A percentile compares a stretch with the other conserved stretches of the same genome.
Conservation (phyloP, 1,140 invertebrate genomes). For the Acromyrmex heyeri region DNA sequence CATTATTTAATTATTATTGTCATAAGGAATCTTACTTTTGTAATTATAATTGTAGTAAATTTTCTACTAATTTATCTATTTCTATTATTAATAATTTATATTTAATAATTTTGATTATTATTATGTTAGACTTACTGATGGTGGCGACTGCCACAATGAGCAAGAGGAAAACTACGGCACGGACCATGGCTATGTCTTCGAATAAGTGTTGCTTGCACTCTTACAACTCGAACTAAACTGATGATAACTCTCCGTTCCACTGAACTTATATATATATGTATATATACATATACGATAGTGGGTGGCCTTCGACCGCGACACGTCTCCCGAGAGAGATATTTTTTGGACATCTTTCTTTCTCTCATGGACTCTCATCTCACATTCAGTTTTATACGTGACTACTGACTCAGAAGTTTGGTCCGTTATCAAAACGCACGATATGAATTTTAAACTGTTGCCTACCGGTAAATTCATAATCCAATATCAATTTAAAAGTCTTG, state of each 20-base stretch:
- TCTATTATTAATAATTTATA: no score
- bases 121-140: slow-evolving; percentile 53
- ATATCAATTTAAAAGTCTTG: background rate
- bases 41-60: background rate
- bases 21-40: no score
- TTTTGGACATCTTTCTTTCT: slow-evolving; percentile 34
- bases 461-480: background rate
- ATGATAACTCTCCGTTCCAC: background rate
- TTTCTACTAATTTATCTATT: background rate
- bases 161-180: slow-evolving; percentile 24
- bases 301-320: slow-evolving; percentile 26
- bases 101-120: background rate
- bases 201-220: background rate
- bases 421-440: background rate
- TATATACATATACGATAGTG: background rate
- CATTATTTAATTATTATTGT: no score
- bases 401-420: background rate
- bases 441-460: slow-evolving; percentile 15
- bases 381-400: background rate
- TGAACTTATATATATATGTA: slow-evolving; percentile 57
- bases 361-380: background rate
- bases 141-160: slow-evolving; percentile 49
- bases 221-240: slow-evolving; percentile 22
- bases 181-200: slow-evolving; percentile 47
- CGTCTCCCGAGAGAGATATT: slow-evolving; percentile 6